Base-by-base conservation (phyloP, 1,140 invertebrate species). In the Brachionus sp. region DNA sequence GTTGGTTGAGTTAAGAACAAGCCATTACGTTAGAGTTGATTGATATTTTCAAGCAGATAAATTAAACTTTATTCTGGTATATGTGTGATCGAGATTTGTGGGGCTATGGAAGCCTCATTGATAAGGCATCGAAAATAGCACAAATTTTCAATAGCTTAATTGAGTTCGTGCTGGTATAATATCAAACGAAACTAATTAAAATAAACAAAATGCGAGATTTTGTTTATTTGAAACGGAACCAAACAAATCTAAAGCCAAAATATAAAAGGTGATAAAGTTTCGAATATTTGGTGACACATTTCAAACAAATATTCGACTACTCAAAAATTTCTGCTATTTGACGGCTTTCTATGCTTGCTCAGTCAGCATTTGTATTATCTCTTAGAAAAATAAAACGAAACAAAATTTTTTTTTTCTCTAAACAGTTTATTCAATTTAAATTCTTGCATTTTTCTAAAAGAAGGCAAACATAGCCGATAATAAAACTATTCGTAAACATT, bases 401-500 rank as follows among this genome's bases (percentile, higher is more conserved):
- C n/a, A 1, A 46, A 57, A 16, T 29, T 6, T n/a, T 7, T 39
- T 9, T 70, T 39, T 19, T 39, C 16, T 70, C 16, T 39, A 70
- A 70, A 37, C 29, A 70, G 66, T 70, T 70, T 39, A 70, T 70
- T 70, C 66, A 70, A 70, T 70, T 70, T 70, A 70, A 70, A 70
- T 70, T 39, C 37, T 70, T 70, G 25, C 3, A 2, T 29, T 29
- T 29, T 29, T 29, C 29, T 2, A 66, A 66, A 66, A 33, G 9
- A 29, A 66, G 10, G 25, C 64, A 66, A 37, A 37, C 33, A 37
- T 42, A 70, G 35, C 66, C 66, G 66, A 70, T 70, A 70, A 70
- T 39, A 39, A 70, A 70, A 70, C 50, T 39, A 66, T 66, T 66
- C 64, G 64, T 66, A 66, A 66, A 66, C 64, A 66, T 39, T 39